Evolutionary conservation across 1,140 invertebrate species (phyloP).

Genomic region (Eufriesea mexicana): DNA sequence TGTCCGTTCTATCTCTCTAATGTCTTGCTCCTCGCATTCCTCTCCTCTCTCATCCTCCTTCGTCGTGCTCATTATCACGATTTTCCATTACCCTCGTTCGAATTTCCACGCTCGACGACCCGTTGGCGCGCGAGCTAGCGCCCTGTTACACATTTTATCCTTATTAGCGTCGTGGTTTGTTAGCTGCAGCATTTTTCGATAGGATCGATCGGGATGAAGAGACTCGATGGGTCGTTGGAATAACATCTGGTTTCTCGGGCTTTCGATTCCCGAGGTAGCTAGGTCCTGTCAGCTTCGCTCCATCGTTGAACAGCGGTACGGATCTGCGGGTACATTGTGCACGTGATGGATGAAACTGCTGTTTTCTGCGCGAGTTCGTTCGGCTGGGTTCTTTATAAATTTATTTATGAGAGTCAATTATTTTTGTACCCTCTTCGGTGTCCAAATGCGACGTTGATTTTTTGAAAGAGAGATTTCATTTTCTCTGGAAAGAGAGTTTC

Average conservation of each 20-base stretch:
- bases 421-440: too few species aligned
- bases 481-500: too few species aligned
- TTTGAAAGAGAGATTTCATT: too few species aligned
- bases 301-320: too few species aligned
- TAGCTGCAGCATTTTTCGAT: neutral
- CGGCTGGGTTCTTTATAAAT: too few species aligned
- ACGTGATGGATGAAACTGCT: too few species aligned
- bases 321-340: too few species aligned
- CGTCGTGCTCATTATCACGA: slow-evolving; percentile 48
- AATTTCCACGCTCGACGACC: slow-evolving; percentile 54
- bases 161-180: slow-evolving; percentile 10
- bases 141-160: slow-evolving; percentile 33
- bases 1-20: slow-evolving; percentile 34
- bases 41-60: slow-evolving; percentile 45
- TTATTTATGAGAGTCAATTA: too few species aligned
- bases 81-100: slow-evolving; percentile 68
- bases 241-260: neutral
- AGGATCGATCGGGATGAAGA: neutral
- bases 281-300: too few species aligned
- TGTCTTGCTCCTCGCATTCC: slow-evolving; percentile 15
- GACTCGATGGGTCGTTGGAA: neutral
- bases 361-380: too few species aligned
- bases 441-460: too few species aligned
- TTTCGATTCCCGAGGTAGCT: too few species aligned
- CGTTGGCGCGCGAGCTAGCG: neutral